phyloP scores from a whole-genome alignment of 2,888 invertebrate genomes.

The Drosophila infuscata region DNA sequence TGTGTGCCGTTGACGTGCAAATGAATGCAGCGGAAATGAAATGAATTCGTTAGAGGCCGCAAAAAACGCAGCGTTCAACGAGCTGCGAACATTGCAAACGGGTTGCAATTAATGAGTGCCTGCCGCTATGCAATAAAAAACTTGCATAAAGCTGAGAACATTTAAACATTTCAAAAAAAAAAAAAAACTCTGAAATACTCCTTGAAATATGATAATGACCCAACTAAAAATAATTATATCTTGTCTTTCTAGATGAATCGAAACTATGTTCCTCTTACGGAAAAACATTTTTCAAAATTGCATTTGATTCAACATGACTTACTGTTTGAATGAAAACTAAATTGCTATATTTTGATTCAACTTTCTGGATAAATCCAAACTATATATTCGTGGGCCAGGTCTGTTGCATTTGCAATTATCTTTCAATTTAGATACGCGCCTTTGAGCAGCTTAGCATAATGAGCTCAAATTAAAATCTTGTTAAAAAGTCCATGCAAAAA shows the following conservation, averaged over 20 bases:
- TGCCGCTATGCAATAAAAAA: constrained; percentile 52
- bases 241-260: not conserved
- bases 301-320: too few species aligned
- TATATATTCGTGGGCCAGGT: not conserved
- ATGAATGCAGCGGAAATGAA: constrained; percentile 79
- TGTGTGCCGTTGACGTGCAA: constrained; percentile 68
- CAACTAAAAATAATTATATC: not conserved
- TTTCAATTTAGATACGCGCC: constrained; percentile 35
- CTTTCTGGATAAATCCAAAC: not conserved
- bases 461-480: constrained; percentile 76
- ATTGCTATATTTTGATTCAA: not conserved
- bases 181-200: not conserved
- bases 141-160: constrained; percentile 31
- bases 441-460: constrained; percentile 69
- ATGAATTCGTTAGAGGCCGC: constrained; percentile 77
- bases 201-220: not conserved
- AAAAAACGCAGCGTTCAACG: constrained; percentile 55
- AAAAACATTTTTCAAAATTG: too few species aligned
- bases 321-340: too few species aligned
- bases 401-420: constrained; percentile 21
- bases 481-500: constrained; percentile 62
- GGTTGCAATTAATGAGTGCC: constrained; percentile 75
- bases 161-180: not conserved
- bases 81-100: constrained; percentile 77
- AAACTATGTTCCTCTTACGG: not conserved